Base-by-base conservation (phyloP, 2,113 vertebrate genomes). In the Psilopsiagon aurifrons region DNA sequence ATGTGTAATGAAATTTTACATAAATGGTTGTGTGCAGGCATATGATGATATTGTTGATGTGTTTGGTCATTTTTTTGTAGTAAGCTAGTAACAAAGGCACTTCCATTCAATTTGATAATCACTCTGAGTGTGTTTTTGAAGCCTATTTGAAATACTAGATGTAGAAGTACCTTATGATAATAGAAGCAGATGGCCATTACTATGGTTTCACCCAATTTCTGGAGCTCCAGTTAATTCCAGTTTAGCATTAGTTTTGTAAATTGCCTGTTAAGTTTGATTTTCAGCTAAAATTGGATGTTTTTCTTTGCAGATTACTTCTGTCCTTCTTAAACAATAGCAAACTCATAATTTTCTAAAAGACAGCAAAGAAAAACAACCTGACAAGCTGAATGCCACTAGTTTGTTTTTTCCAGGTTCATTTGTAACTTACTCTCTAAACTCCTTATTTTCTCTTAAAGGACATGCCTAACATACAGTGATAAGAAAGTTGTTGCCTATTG, bases 401-500 rank as follows among this genome's bases (percentile, higher is more conserved):
- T 15, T 37, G 10, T 47, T 90, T 46, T 46, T 55, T 75, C 18
- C 20, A 47, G 3, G 5, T 11, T 79, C 28, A 12, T 4, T 78
- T 86, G 87, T 78, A 76, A 37, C 17, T 47, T 77, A 39, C 15
- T 35, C 1, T 74, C 41, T 43, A 63, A 81, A 73, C 10, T 47
- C 19, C 28, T 49, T 41, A 20, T 88, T 86, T 90, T 83, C 43
- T 94, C 31, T 96, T 88, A 52, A 86, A 98, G 98, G 94, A 98
- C 94, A 20, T 99, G 98, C 84, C 97, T 99, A 69, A 95, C 91
- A 3, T 95, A 98, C 62, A 95, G 92, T 1, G 99, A 99, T 97
- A 98, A 98, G 92, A 99, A 99, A 86, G 95, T 98, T 6, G 89
- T 98, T 43, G 90, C 97, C 78, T 99, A 99, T 71, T 96, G 98